Percentiles rank a stretch among this genome's conserved stretches.
Evolutionary conservation across 2,113 vertebrate genomes (phyloP).

Genomic region (Alethe diademata): DNA sequence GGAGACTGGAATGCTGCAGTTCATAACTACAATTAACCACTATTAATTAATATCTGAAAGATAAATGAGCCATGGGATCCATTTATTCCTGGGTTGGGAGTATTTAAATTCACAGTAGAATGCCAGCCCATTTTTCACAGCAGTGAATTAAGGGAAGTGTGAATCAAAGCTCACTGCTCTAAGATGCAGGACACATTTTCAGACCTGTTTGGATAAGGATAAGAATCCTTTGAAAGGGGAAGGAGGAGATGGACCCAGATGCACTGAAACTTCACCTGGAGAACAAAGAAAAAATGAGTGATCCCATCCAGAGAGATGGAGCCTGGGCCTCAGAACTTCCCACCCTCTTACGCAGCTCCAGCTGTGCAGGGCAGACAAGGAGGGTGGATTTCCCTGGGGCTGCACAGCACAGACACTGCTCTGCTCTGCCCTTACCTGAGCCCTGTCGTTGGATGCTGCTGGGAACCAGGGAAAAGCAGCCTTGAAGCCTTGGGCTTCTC

Average conservation of each 20-base stretch:
- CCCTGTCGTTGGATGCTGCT: no score
- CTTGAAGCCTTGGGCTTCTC: no score
- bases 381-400: neutral
- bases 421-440: neutral
- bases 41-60: conserved; percentile 82
- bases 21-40: conserved; percentile 84
- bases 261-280: neutral
- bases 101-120: conserved; percentile 82
- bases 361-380: neutral
- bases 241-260: neutral
- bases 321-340: neutral
- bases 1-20: conserved; percentile 73
- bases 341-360: neutral
- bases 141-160: conserved; percentile 72
- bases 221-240: neutral
- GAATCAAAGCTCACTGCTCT: conserved; percentile 50
- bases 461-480: no score
- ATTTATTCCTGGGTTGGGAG: conserved; percentile 76
- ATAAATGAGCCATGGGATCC: conserved; percentile 78
- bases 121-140: conserved; percentile 76
- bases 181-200: conserved; percentile 17
- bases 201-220: neutral
- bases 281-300: neutral
- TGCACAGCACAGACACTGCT: neutral
- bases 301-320: neutral